Base-by-base conservation (phyloP, 2,888 invertebrate genomes). In the Minunthozetes semirufus region DNA sequence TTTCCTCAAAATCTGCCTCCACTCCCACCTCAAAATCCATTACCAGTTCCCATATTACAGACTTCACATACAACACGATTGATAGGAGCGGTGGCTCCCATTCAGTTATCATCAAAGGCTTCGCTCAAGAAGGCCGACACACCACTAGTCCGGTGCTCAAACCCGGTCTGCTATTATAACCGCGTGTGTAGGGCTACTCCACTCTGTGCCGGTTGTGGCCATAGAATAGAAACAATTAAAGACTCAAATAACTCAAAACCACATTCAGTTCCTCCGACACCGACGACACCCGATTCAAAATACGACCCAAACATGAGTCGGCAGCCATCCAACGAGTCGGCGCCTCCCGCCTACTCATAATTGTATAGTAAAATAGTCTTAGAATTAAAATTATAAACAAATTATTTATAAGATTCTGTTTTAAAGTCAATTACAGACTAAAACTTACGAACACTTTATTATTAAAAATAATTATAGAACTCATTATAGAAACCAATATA, bases 241-340 rank as follows among this genome's bases (percentile, higher is more conserved):
- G 46, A 46, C 15, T 27, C 13, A 17, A 50, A 25, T 42, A 17
- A 46, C 19, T 71, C 48, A n/a, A 71, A 71, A 22, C 71, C 71
- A 25, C 71, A 46, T 50, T 71, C 71, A 19, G 71, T 71, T 25
- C 71, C 71, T 25, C 42, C 38, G 71, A 48, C 71, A 42, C 71
- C 71, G 50, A 48, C 71, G 19, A 71, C 71, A 46, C 71, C 71
- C 38, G 71, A 71, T 38, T 50, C 71, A 15, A 71, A 71, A 46
- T 22, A 71, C 27, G 71, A 71, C 33, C 48, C 15, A 5, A 63
- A 63, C 13, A 71, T 71, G 25, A 71, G 48, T 42, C 71, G 71
- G 3, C 71, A 71, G 42, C 48, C 71, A 25, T 71, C 71, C 71
- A 71, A 71, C 17, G 71, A 71, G 19, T 71, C 71, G 17, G 71